phyloP scores from a whole-genome alignment of 2,113 vertebrate genomes.

The Chauna torquata region DNA sequence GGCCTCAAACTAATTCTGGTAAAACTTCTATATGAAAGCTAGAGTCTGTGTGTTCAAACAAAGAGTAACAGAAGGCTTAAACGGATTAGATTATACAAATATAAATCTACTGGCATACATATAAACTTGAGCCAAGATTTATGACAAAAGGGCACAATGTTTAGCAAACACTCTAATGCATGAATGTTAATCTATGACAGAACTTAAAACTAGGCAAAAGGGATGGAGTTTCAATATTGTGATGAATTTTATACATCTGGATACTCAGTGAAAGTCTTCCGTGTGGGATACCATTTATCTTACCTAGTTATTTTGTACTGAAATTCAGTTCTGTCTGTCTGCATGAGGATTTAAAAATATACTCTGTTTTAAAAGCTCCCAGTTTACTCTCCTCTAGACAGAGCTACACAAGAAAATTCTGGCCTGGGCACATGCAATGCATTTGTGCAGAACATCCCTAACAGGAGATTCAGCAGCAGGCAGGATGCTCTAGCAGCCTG shows the following conservation, averaged over 20 bases:
- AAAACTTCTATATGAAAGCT: not conserved
- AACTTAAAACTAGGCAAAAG: not conserved
- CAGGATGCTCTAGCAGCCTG: not conserved
- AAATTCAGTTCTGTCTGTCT: conserved; percentile 4
- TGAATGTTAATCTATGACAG: not conserved
- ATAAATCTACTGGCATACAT: not conserved
- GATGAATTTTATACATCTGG: not conserved
- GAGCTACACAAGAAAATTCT: conserved; percentile 30
- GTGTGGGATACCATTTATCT: not conserved
- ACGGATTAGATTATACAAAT: not conserved
- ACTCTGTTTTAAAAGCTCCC: not conserved
- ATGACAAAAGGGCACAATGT: conserved; percentile 1
- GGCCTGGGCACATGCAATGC: not conserved
- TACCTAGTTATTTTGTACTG: not conserved
- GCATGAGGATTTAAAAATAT: not conserved
- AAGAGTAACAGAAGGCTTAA: not conserved
- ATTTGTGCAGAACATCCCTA: conserved; percentile 2
- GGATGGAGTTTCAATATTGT: not conserved
- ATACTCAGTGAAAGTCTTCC: not conserved
- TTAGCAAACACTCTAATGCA: not conserved
- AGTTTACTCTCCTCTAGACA: not conserved
- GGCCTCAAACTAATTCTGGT: not conserved
- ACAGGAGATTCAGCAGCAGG: not conserved
- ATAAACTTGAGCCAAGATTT: not conserved
- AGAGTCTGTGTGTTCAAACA: not conserved